Evolutionary conservation across 2,888 invertebrate species (phyloP).

Genomic region (Trypoxylon attenuatum): DNA sequence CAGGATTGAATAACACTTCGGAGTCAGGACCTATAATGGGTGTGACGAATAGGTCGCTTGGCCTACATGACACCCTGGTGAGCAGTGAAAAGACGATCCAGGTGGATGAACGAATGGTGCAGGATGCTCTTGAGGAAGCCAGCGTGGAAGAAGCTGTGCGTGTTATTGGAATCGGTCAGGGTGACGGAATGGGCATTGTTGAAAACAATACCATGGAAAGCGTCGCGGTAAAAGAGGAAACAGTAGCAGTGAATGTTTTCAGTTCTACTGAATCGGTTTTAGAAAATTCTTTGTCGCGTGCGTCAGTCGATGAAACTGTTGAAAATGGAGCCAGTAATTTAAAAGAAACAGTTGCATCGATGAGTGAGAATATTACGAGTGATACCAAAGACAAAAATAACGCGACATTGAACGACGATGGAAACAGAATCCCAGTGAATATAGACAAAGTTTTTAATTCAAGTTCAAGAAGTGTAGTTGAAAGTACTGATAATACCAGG

Average conservation of each 20-base stretch:
- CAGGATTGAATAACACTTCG: slow-evolving; percentile 2
- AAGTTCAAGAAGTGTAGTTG: background rate
- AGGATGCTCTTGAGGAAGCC: slow-evolving; percentile 13
- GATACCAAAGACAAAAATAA: slow-evolving; percentile 35
- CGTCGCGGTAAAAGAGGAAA: slow-evolving; percentile 9
- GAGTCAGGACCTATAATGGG: slow-evolving; percentile 1
- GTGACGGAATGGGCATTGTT: background rate
- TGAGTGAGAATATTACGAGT: background rate
- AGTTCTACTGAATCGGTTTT: background rate
- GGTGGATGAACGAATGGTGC: background rate
- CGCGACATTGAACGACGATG: background rate
- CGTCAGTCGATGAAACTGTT: background rate
- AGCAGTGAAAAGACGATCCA: slow-evolving; percentile 5
- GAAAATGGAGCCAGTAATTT: slow-evolving; percentile 7
- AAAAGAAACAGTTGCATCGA: slow-evolving; percentile 2
- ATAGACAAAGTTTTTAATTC: too few relatives aligned
- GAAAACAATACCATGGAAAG: slow-evolving; percentile 20
- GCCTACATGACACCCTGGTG: slow-evolving; percentile 4
- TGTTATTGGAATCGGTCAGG: background rate
- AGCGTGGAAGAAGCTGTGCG: slow-evolving; percentile 5
- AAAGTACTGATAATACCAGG: slow-evolving; percentile 15
- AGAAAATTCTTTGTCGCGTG: background rate
- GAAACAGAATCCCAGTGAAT: background rate
- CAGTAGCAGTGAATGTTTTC: background rate
- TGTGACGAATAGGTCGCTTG: background rate